Evolutionary conservation across 2,888 invertebrate genomes (phyloP).

Genomic region (Capitulum mitella): DNA sequence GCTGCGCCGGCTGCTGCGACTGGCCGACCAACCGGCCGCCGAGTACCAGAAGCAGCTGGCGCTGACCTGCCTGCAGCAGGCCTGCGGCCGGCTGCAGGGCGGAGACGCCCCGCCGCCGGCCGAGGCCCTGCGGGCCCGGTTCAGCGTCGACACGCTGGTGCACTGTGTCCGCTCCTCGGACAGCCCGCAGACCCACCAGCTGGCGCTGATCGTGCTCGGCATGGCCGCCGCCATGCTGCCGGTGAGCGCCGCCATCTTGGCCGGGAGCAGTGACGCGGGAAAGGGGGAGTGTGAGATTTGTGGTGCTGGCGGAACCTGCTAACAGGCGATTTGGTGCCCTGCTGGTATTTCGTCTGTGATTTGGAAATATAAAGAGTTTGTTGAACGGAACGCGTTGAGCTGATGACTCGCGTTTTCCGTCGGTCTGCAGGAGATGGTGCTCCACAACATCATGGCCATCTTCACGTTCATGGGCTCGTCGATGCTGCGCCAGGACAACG

Average conservation of each 20-base stretch:
- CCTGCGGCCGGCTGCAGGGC: slow-evolving; percentile 28
- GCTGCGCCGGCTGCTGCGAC: slow-evolving; percentile 60
- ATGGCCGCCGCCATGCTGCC: slow-evolving; percentile 70
- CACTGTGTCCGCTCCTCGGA: slow-evolving; percentile 82
- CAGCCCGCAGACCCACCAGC: slow-evolving; percentile 93
- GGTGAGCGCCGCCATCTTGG: slow-evolving; percentile 41
- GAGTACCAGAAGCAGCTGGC: slow-evolving; percentile 86
- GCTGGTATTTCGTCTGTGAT: background rate
- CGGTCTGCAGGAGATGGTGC: slow-evolving; percentile 57
- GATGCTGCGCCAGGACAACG: slow-evolving; percentile 84
- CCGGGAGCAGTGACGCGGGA: too few relatives aligned
- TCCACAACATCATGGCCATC: slow-evolving; percentile 90
- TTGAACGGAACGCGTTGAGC: too few relatives aligned
- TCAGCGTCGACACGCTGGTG: slow-evolving; percentile 69
- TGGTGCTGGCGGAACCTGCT: too few relatives aligned
- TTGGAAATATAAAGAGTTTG: slow-evolving; percentile 11
- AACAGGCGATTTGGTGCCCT: background rate
- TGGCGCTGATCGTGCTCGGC: slow-evolving; percentile 75
- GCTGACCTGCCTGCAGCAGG: slow-evolving; percentile 63
- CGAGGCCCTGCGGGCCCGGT: slow-evolving; percentile 31
- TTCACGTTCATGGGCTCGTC: slow-evolving; percentile 97
- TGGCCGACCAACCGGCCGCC: slow-evolving; percentile 70
- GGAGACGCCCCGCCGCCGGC: slow-evolving; percentile 3
- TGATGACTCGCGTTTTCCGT: too few relatives aligned
- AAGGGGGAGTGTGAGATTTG: too few relatives aligned